Base-by-base conservation (phyloP, 1,140 invertebrate genomes). In the Camponotus floridanus region DNA sequence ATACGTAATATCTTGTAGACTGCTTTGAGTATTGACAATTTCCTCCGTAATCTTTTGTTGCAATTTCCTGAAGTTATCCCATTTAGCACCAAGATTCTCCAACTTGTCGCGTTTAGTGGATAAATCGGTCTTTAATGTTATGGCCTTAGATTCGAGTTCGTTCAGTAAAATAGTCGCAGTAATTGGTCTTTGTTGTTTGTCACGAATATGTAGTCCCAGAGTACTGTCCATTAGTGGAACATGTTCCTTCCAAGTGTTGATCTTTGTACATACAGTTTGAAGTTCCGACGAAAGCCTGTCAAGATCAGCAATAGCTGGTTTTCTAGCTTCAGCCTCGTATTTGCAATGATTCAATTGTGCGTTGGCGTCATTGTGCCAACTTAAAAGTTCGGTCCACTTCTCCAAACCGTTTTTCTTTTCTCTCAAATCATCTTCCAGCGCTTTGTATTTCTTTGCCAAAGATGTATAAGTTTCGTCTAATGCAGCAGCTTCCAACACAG, bases 381-480 rank as follows among this genome's bases (percentile, higher is more conserved):
- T 97, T 18, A 98, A 92, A 39, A 98, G 95, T 87, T 98, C 97
- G 1, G 96, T 96, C 98, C 98, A 98, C 87, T 98, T 98, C 92
- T 98, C 97, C 33, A 99, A 94, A 21, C 96, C 96, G 0, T 95
- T 95, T 93, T 97, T 97, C 92, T 98, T 98, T 86, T 97, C 96
- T 90, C 96, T 95, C 78, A 99, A 95, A 86, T 97, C 97, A 26
- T 97, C 96, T 92, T 98, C 97, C 11, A 98, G 96, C 21, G 96
- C 96, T 93, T 98, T 97, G 91, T 98, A 98, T 87, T 97, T 97
- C 64, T 97, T 95, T 39, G 97, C 97, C 55, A 98, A 94, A 39
- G 96, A 95, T 0, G 96, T 96, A 91, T 98, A 98, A 6, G 96
- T 96, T 73, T 98, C 96, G 88, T 97, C 97, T 0, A 98, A 94